Evolutionary conservation across 2,113 vertebrate species (phyloP).

Genomic region (Petromus typicus): DNA sequence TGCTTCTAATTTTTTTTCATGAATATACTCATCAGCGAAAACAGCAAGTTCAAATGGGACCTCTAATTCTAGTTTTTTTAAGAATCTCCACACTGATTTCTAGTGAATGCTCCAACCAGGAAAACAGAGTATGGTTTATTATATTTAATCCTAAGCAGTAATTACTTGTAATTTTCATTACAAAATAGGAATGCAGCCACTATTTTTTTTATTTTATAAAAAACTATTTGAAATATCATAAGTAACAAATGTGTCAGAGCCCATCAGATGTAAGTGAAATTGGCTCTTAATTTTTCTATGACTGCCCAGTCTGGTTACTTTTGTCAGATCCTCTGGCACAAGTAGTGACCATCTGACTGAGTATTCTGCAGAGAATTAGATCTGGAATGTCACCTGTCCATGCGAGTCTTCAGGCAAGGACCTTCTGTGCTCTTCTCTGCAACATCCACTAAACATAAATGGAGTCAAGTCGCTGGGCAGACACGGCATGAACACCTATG

Average conservation of each 20-base stretch:
- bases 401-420: background rate
- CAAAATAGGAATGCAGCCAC: background rate
- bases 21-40: no score
- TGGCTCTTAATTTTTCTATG: background rate
- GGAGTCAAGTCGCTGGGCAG: background rate
- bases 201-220: background rate
- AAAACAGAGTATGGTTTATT: background rate
- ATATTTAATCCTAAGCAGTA: background rate
- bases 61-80: no score
- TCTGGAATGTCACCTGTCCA: background rate
- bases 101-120: no score
- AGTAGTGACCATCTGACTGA: background rate
- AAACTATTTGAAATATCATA: background rate
- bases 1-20: no score
- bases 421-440: background rate
- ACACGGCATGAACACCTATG: background rate
- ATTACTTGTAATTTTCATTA: background rate
- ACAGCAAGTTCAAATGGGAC: no score
- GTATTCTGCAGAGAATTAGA: background rate
- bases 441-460: background rate
- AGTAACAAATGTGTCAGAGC: background rate
- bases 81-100: no score
- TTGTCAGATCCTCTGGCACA: background rate
- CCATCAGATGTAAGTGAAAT: background rate
- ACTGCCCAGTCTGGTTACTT: no score